Conservation (phyloP, 2,797 vertebrate species). For the Acipenser oxyrinchus region DNA sequence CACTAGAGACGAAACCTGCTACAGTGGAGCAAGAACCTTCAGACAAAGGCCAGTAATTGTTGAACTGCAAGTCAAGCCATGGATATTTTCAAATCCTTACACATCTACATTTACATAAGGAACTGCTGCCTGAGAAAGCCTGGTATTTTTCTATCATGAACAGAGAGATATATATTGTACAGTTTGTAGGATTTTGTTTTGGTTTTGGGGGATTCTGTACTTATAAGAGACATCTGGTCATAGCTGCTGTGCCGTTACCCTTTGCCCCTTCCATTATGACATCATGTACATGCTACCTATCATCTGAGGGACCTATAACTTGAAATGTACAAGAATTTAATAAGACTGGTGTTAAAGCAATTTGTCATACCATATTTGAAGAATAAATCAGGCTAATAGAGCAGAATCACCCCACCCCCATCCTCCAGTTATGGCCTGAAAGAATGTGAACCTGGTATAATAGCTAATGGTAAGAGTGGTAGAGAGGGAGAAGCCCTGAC, state of each 20-base stretch:
- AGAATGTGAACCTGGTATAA: slow-evolving; percentile 57
- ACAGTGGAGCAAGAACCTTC: slow-evolving; percentile 49
- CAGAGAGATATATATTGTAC: too few species aligned
- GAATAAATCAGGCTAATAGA: slow-evolving; percentile 77
- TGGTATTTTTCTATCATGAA: slow-evolving; percentile 11
- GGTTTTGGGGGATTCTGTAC: slow-evolving; percentile 24
- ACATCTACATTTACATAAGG: slow-evolving; percentile 65
- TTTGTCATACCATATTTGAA: slow-evolving; percentile 77
- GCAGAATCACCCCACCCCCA: slow-evolving; percentile 43
- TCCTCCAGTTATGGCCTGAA: slow-evolving; percentile 47
- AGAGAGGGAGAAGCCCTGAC: slow-evolving; percentile 78
- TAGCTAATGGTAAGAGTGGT: slow-evolving; percentile 62
- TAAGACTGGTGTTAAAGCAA: slow-evolving; percentile 77
- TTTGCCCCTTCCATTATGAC: slow-evolving; percentile 42
- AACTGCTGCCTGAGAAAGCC: slow-evolving; percentile 12
- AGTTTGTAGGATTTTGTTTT: too few species aligned
- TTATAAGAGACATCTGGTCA: slow-evolving; percentile 54
- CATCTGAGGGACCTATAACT: slow-evolving; percentile 50
- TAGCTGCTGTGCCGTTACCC: slow-evolving; percentile 36
- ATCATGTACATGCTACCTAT: slow-evolving; percentile 36
- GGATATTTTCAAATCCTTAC: slow-evolving; percentile 69
- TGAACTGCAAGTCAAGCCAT: slow-evolving; percentile 59
- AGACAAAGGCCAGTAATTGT: slow-evolving; percentile 69
- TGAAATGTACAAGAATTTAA: slow-evolving; percentile 72
- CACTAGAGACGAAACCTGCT: slow-evolving; percentile 62